Evolutionary conservation across 2,888 invertebrate genomes (phyloP).

Genomic region (Mimumesa dahlbomi): DNA sequence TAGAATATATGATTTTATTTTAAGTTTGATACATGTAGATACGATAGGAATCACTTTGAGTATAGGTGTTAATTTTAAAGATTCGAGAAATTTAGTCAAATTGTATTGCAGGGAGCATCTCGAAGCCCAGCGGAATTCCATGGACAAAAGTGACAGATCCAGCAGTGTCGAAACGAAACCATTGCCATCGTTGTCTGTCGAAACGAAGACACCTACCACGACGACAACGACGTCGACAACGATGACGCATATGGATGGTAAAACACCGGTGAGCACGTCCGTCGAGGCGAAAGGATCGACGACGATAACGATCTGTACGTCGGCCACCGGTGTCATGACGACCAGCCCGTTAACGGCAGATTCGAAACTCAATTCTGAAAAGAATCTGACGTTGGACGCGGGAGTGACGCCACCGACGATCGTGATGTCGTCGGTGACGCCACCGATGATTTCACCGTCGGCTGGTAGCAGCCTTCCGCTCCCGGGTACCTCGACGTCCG

Average conservation of each 20-base stretch:
- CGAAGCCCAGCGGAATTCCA: constrained; percentile 69
- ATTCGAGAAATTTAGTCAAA: too few relatives aligned
- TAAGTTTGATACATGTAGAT: too few relatives aligned
- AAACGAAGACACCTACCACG: constrained; percentile 76
- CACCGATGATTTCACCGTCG: constrained; percentile 90
- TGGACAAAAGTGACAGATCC: constrained; percentile 70
- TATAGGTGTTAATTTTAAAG: too few relatives aligned
- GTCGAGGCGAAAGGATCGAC: constrained; percentile 69
- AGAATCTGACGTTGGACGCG: constrained; percentile 66
- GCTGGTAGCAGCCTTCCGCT: constrained; percentile 77
- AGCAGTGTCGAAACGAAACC: constrained; percentile 59
- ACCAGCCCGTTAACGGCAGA: constrained; percentile 73
- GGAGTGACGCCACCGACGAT: constrained; percentile 86
- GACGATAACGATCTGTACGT: too few relatives aligned
- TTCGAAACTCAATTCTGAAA: constrained; percentile 42
- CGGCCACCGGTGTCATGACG: constrained; percentile 59
- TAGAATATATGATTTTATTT: too few relatives aligned
- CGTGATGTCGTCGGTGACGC: constrained; percentile 91
- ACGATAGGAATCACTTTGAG: too few relatives aligned
- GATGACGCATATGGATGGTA: constrained; percentile 80
- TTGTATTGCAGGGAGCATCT: constrained; percentile 74
- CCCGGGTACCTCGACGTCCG: constrained; percentile 82
- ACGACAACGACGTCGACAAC: constrained; percentile 81
- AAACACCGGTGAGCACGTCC: constrained; percentile 63
- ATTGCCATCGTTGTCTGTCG: constrained; percentile 49